A percentile compares a stretch with the other conserved stretches of the same genome.
These are phyloP conservation scores for Alloplasta piceator DNA, from an alignment of 2,888 invertebrate genomes.

Conservation along the genomic window DNA sequence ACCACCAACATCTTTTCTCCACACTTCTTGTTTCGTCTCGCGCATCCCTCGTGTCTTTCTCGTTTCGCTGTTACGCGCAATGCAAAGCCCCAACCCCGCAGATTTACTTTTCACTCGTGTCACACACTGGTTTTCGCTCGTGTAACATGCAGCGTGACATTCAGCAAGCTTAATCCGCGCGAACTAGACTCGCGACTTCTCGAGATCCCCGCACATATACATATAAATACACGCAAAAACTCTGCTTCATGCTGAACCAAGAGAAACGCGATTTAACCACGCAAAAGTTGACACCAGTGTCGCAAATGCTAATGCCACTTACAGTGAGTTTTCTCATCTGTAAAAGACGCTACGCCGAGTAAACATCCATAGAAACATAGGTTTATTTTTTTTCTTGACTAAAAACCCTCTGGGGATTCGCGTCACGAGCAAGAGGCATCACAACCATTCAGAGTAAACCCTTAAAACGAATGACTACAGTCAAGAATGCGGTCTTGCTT, in stretches of 20 bases:
- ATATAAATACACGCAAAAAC: constrained; percentile 1
- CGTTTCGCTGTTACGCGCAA: not conserved
- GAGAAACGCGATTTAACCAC: constrained; percentile 40
- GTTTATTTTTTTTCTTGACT: no score
- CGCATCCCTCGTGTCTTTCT: constrained; percentile 13
- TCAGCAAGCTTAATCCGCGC: constrained; percentile 45
- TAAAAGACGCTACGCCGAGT: constrained; percentile 14
- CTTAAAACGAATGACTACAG: no score
- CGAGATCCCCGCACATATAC: not conserved
- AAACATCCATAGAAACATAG: no score
- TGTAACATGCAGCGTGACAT: constrained; percentile 32
- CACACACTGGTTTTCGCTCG: not conserved
- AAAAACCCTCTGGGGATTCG: no score
- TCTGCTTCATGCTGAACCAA: constrained; percentile 3
- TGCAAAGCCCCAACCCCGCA: not conserved
- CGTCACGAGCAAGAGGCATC: no score
- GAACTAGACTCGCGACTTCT: not conserved
- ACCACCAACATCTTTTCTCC: not conserved
- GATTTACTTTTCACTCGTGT: constrained; percentile 5
- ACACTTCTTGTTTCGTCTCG: not conserved
- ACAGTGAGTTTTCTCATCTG: constrained; percentile 25
- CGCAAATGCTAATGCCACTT: constrained; percentile 24
- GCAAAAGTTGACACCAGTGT: constrained; percentile 46
- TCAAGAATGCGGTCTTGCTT: no score
- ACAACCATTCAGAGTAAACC: no score